A percentile compares a stretch with the other conserved stretches of the same genome.
Conservation (phyloP, 1,140 invertebrate species). For the Zelostemma sp. region DNA sequence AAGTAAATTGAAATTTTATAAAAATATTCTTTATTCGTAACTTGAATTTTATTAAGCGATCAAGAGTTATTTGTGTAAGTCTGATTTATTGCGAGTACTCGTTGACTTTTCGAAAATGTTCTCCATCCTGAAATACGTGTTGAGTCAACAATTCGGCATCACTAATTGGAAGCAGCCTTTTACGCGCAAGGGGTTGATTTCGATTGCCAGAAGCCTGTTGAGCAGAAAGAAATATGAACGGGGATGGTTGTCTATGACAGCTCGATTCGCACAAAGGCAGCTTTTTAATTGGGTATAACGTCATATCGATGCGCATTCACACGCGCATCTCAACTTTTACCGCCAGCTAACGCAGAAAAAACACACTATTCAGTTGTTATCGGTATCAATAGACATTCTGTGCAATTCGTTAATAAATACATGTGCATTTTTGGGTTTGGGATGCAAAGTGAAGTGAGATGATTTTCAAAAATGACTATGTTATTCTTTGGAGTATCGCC, state of each 20-base stretch:
- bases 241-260: slow-evolving; percentile 54
- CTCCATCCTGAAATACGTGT: slow-evolving; percentile 25
- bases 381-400: slow-evolving; percentile 40
- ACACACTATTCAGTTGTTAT: slow-evolving; percentile 40
- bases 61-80: too few relatives aligned
- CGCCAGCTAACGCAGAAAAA: slow-evolving; percentile 44
- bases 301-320: slow-evolving; percentile 63
- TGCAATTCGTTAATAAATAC: slow-evolving; percentile 38
- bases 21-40: too few relatives aligned
- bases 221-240: slow-evolving; percentile 31
- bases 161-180: slow-evolving; percentile 66
- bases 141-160: slow-evolving; percentile 56
- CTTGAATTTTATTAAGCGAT: too few relatives aligned
- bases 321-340: slow-evolving; percentile 58
- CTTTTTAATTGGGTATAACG: slow-evolving; percentile 67
- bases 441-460: slow-evolving; percentile 6
- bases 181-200: slow-evolving; percentile 57
- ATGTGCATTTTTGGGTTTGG: slow-evolving; percentile 17
- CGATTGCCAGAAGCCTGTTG: slow-evolving; percentile 53
- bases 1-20: too few relatives aligned
- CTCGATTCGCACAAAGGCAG: slow-evolving; percentile 64
- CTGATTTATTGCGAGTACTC: slow-evolving; percentile 2
- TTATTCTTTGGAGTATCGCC: slow-evolving; percentile 13
- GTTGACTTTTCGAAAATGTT: slow-evolving; percentile 24
- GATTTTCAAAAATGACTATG: not conserved